phyloP scores from a whole-genome alignment of 2,113 vertebrate genomes.

The Lagopus muta region DNA sequence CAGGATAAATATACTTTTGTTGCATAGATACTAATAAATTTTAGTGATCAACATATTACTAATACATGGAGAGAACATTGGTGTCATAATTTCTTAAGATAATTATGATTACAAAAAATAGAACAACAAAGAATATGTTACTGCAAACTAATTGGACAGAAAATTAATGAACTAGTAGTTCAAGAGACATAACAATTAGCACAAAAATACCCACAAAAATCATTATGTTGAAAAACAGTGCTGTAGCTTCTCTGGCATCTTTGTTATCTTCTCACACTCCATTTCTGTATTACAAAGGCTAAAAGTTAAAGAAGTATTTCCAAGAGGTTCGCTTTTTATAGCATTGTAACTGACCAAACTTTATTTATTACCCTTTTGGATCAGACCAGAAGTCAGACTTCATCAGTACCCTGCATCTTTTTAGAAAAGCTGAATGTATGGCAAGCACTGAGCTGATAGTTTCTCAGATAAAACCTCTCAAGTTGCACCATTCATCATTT shows the following conservation, averaged over 20 bases:
- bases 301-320: not conserved
- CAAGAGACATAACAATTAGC: not conserved
- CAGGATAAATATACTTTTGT: not conserved
- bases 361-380: not conserved
- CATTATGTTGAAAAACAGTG: not conserved
- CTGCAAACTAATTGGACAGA: not conserved
- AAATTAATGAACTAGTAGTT: constrained; percentile 1
- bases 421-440: not conserved
- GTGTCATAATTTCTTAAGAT: constrained; percentile 1
- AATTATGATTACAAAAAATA: not conserved
- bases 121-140: not conserved
- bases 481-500: not conserved
- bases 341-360: not conserved
- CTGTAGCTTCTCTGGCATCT: not conserved
- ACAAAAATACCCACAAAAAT: not conserved
- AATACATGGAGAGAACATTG: not conserved
- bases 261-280: not conserved
- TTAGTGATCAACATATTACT: not conserved
- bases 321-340: not conserved
- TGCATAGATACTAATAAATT: not conserved
- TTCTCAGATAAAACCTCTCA: not conserved
- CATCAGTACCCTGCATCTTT: not conserved
- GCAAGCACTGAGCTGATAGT: not conserved
- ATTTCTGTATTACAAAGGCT: not conserved
- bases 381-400: not conserved